These are phyloP conservation scores for Cheirogaleus medius DNA, from an alignment of 2,113 vertebrate genomes.

Conservation along the genomic window DNA sequence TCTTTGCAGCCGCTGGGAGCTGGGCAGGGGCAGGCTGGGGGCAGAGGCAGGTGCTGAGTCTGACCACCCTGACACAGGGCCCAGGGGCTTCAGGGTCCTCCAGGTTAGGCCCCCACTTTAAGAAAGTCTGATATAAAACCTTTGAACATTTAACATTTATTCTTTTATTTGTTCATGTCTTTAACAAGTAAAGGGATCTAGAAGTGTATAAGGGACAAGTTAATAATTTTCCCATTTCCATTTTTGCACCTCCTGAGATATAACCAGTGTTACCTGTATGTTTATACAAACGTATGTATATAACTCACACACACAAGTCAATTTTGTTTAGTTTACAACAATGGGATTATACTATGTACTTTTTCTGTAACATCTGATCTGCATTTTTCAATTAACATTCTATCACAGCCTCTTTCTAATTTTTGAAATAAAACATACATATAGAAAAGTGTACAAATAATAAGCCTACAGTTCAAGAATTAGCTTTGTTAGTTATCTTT, in stretches of 20 bases:
- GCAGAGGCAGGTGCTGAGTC: background rate
- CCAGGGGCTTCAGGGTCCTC: background rate
- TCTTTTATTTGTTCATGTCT: background rate
- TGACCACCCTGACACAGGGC: background rate
- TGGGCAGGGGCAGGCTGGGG: background rate
- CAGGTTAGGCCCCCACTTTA: background rate
- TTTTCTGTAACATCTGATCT: background rate
- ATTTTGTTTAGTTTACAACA: conserved; percentile 24
- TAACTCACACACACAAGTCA: background rate
- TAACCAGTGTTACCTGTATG: background rate
- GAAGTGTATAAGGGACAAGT: background rate
- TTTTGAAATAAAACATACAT: background rate
- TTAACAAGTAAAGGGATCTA: background rate
- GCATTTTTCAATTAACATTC: conserved; percentile 1
- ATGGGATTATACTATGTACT: background rate
- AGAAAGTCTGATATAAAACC: background rate
- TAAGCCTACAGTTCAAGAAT: background rate
- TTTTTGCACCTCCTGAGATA: background rate
- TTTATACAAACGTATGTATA: background rate
- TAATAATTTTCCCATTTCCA: background rate
- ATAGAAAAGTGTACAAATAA: background rate
- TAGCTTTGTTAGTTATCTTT: background rate
- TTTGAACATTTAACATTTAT: background rate
- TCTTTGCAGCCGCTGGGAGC: background rate
- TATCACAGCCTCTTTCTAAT: background rate